A percentile compares a stretch with the other conserved stretches of the same genome.
phyloP scores from a whole-genome alignment of 2,113 vertebrate species.

The Plecotus auritus region DNA sequence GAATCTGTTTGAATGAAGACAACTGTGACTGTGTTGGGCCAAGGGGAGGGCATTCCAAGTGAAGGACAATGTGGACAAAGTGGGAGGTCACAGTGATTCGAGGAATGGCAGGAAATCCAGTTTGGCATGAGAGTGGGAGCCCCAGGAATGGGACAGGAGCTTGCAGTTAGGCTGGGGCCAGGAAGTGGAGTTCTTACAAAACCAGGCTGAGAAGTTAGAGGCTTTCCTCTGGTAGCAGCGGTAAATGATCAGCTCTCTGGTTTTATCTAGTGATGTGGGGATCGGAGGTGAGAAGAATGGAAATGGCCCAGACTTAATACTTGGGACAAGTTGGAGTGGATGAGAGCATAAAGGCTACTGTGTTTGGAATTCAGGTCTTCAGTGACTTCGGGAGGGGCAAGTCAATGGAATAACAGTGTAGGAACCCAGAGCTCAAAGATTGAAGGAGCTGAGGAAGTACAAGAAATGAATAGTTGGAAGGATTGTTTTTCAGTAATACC shows the following conservation, averaged over 20 bases:
- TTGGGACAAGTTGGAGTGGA: background rate
- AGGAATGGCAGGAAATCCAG: background rate
- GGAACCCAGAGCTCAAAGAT: background rate
- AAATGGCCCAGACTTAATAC: background rate
- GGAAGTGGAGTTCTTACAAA: background rate
- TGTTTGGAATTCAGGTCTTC: background rate
- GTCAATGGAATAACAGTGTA: background rate
- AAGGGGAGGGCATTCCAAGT: background rate
- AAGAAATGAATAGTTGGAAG: background rate
- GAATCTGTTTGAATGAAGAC: background rate
- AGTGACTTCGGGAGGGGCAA: background rate
- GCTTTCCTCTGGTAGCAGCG: background rate
- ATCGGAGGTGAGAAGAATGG: background rate
- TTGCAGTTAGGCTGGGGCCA: background rate
- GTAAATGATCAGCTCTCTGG: background rate
- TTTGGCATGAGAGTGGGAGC: background rate
- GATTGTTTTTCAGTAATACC: background rate
- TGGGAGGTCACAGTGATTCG: background rate
- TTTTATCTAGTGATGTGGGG: background rate
- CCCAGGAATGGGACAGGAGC: background rate
- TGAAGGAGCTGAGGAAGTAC: background rate
- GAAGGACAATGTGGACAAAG: background rate
- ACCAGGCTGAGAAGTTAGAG: background rate
- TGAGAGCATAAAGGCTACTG: background rate
- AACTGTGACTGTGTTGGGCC: background rate